Evolutionary conservation across 1,140 invertebrate species (phyloP), one percentile per base, ranked within the genome.

Genomic region (Reticulitermes speratus): DNA sequence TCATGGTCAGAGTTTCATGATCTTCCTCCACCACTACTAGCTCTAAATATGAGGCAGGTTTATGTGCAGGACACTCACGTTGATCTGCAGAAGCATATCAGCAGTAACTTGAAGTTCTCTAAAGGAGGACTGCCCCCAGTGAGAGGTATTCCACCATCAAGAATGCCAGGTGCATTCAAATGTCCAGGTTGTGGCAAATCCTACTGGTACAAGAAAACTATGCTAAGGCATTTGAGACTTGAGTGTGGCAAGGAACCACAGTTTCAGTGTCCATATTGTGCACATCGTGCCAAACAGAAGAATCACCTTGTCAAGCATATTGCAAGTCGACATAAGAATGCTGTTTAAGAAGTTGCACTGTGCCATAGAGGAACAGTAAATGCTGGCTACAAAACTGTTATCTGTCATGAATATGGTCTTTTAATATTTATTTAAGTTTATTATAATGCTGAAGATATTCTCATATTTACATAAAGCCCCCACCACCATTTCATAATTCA

Each of bases 301-400:
- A 96, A 96, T 95, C 95, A 96, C 91, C 96, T 97, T 89, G 95
- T 95, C 65, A 94, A 96, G 83, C 96, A 97, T 90, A 96, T 96
- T 95, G 95, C 30, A 8, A 85, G 86, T 44, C 81, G 59, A 45
- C 87, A 87, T 75, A 87, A 87, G 19, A 48, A 45, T 75, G 25
- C 25, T 11, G 7, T 75, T 75, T 14, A 75, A 14, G 65, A 75
- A 75, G 1, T 2, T 75, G 30, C 7, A 25, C n/a, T 75, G n/a
- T 75, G 52, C 14, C 52, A 55, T 55, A 16, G 19, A 55, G 52
- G 14, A 19, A 5, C n/a, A 16, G 8, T 19, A 65, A 65, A 23
- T 65, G 19, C 25, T 23, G 7, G 6, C 0, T 65, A 75, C 65
- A 75, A 30, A 75, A 11, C 14, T 75, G 7, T 75, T 75, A 25